Evolutionary conservation across 1,140 invertebrate species (phyloP).

Genomic region (Solen grandis): DNA sequence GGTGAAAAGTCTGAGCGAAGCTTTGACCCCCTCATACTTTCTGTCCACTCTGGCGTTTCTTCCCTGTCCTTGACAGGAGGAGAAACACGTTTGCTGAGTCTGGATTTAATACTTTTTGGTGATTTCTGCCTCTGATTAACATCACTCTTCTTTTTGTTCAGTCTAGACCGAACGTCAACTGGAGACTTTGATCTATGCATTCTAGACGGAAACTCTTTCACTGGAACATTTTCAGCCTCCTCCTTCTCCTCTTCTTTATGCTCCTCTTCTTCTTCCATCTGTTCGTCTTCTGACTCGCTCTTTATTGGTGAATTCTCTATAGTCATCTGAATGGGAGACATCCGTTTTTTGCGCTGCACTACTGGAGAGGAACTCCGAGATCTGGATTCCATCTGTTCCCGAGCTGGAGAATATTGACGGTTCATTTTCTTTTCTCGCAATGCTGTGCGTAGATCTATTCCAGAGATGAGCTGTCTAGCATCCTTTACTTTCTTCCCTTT

Average conservation of each 20-base stretch:
- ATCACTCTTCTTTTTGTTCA: constrained; percentile 5
- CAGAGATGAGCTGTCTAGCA: constrained; percentile 44
- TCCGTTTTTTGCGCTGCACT: neutral
- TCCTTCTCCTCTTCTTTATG: constrained; percentile 27
- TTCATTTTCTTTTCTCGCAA: constrained; percentile 47
- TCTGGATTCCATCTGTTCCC: neutral
- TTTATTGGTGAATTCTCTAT: constrained; percentile 22
- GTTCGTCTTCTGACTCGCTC: neutral
- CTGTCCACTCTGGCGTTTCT: neutral
- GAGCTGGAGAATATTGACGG: no score
- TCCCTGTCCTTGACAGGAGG: neutral
- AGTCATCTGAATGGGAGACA: constrained; percentile 49
- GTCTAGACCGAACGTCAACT: constrained; percentile 28
- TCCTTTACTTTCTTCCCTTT: constrained; percentile 36
- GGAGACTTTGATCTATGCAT: constrained; percentile 43
- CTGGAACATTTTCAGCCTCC: constrained; percentile 27
- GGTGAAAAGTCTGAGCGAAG: neutral
- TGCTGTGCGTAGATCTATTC: constrained; percentile 33
- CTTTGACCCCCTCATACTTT: neutral
- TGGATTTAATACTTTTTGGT: constrained; percentile 44
- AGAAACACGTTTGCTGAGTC: constrained; percentile 47
- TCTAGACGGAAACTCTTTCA: constrained; percentile 35
- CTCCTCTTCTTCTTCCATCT: constrained; percentile 14
- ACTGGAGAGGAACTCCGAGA: neutral
- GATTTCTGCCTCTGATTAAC: neutral